A percentile compares a stretch with the other conserved stretches of the same genome.
These are phyloP conservation scores for Hoplodrina blanda DNA, from an alignment of 2,888 invertebrate genomes.

Conservation along the genomic window DNA sequence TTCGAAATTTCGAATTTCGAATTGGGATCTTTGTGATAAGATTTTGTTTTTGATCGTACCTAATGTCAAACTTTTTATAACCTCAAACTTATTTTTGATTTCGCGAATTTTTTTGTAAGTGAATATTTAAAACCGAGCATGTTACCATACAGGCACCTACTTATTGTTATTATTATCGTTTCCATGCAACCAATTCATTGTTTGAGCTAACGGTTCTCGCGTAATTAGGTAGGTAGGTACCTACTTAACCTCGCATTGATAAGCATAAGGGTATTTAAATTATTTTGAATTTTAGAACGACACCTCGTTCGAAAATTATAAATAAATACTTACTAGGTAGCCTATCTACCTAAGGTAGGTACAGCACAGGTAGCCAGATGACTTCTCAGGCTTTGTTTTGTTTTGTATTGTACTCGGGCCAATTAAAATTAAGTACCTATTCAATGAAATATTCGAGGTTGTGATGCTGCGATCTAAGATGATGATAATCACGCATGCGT, in stretches of 20 bases:
- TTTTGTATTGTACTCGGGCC: no score
- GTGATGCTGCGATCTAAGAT: no score
- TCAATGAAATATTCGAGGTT: neutral
- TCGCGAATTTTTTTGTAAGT: neutral
- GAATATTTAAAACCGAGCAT: neutral
- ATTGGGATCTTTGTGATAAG: neutral
- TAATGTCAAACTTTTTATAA: neutral
- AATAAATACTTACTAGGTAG: neutral
- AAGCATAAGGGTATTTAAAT: no score
- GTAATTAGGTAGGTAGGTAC: slow-evolving; percentile 20
- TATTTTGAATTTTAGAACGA: no score
- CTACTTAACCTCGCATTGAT: neutral
- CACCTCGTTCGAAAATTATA: neutral
- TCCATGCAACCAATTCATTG: slow-evolving; percentile 50
- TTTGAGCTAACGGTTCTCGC: slow-evolving; percentile 52
- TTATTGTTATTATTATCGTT: slow-evolving; percentile 43
- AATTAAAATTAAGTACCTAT: no score
- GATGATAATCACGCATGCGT: neutral
- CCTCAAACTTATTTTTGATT: neutral
- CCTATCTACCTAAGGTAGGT: no score
- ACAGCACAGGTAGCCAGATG: neutral
- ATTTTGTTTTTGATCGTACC: neutral
- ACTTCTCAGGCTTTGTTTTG: neutral
- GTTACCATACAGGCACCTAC: neutral
- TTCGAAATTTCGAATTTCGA: slow-evolving; percentile 9